phyloP scores from a whole-genome alignment of 2,888 invertebrate genomes.

The Drosophila quasianomalipes region DNA sequence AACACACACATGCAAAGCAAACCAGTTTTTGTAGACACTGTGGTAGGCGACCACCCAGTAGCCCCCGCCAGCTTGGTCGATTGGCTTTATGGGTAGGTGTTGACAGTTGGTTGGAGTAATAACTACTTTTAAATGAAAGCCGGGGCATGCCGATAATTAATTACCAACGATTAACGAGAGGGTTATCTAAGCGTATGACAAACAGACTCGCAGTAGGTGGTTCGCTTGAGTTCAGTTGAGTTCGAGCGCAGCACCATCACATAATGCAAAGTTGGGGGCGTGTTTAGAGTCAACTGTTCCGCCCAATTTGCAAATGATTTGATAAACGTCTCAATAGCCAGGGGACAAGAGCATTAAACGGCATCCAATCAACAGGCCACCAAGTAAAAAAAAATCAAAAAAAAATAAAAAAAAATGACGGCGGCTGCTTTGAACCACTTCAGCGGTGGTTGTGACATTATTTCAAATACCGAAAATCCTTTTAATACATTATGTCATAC shows the following conservation, averaged over 20 bases:
- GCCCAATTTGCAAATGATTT: slow-evolving; percentile 64
- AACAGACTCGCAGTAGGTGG: slow-evolving; percentile 36
- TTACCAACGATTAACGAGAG: slow-evolving; percentile 72
- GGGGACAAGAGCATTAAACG: neutral
- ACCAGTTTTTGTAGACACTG: slow-evolving; percentile 30
- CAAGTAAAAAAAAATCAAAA: neutral
- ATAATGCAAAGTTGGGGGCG: slow-evolving; percentile 36
- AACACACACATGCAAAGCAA: slow-evolving; percentile 17
- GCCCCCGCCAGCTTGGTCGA: slow-evolving; percentile 16
- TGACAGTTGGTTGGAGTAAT: slow-evolving; percentile 76
- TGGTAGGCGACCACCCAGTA: slow-evolving; percentile 52
- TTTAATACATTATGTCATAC: slow-evolving; percentile 64
- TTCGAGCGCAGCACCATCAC: slow-evolving; percentile 49
- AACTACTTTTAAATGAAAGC: slow-evolving; percentile 68
- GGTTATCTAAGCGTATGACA: slow-evolving; percentile 70
- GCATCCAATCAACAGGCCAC: slow-evolving; percentile 19
- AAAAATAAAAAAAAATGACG: neutral
- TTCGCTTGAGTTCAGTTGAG: slow-evolving; percentile 60
- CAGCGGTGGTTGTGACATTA: slow-evolving; percentile 29
- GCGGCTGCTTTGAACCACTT: slow-evolving; percentile 49
- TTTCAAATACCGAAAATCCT: slow-evolving; percentile 62
- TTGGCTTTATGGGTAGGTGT: slow-evolving; percentile 65
- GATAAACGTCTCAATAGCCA: slow-evolving; percentile 42
- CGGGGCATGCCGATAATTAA: slow-evolving; percentile 63
- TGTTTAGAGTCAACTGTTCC: slow-evolving; percentile 47